phyloP scores from a whole-genome alignment of 2,797 vertebrate species.

The Melanotaenia boesemani region DNA sequence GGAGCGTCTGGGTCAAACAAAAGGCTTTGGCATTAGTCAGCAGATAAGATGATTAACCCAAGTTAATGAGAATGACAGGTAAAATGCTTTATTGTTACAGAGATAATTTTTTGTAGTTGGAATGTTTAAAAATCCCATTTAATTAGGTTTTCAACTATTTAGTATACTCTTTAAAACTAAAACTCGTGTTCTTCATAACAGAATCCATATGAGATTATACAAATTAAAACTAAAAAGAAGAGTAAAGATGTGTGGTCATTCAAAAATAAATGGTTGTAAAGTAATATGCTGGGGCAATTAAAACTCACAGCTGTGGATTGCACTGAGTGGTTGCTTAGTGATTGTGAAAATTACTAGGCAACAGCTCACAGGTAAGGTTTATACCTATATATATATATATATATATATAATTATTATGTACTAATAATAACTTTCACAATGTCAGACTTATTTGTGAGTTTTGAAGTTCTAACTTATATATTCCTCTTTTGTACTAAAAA shows the following conservation, averaged over 20 bases:
- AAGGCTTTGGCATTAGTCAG: constrained; percentile 11
- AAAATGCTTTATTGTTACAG: neutral
- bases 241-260: too few relatives aligned
- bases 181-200: too few relatives aligned
- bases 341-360: constrained; percentile 53
- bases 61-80: constrained; percentile 27
- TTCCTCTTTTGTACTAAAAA: too few relatives aligned
- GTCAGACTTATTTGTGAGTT: neutral
- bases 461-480: neutral
- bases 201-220: too few relatives aligned
- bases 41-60: constrained; percentile 35
- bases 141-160: neutral
- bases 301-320: constrained; percentile 18
- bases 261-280: too few relatives aligned
- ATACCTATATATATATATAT: too few relatives aligned
- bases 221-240: too few relatives aligned
- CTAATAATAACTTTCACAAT: too few relatives aligned
- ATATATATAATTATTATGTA: too few relatives aligned
- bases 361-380: constrained; percentile 50
- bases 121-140: too few relatives aligned
- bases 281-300: neutral
- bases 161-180: too few relatives aligned
- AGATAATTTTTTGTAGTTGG: too few relatives aligned
- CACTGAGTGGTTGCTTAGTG: constrained; percentile 53
- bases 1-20: constrained; percentile 7